These are phyloP conservation scores for Illadopsis cleaveri DNA, from an alignment of 2,113 vertebrate genomes.

Conservation along the genomic window DNA sequence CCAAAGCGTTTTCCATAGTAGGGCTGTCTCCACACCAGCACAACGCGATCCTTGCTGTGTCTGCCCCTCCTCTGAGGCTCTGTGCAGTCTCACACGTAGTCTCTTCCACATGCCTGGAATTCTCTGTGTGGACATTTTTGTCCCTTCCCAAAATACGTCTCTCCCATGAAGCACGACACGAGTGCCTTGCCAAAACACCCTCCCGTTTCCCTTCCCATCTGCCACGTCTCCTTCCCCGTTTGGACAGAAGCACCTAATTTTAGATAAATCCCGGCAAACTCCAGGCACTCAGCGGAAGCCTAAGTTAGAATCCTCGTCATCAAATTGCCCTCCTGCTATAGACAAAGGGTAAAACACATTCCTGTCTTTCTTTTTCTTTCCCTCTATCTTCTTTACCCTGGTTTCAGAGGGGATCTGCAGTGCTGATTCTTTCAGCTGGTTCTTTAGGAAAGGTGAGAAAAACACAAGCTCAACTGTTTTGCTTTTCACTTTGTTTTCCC, in stretches of 20 bases:
- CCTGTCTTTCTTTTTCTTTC: not conserved
- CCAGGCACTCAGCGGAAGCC: not conserved
- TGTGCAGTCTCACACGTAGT: not conserved
- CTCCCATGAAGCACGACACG: not conserved
- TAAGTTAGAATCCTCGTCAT: not conserved
- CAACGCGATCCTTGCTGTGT: not conserved
- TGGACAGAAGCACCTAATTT: not conserved
- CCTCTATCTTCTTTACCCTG: not conserved
- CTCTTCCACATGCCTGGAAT: not conserved
- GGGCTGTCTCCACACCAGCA: not conserved
- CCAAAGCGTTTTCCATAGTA: not conserved
- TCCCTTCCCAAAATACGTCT: constrained; percentile 15
- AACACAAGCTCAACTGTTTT: not conserved
- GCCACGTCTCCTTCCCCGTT: not conserved
- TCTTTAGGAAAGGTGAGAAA: not conserved
- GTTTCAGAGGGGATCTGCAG: not conserved
- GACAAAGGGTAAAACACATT: not conserved
- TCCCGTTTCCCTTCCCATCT: not conserved
- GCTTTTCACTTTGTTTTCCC: not conserved
- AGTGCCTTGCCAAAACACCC: not conserved
- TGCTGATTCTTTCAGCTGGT: not conserved
- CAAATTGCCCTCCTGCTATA: not conserved
- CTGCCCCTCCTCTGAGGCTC: not conserved
- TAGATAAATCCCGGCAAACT: not conserved
- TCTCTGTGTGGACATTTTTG: not conserved